Base-by-base conservation (phyloP, 2,113 vertebrate genomes). In the Poecilia latipinna region DNA sequence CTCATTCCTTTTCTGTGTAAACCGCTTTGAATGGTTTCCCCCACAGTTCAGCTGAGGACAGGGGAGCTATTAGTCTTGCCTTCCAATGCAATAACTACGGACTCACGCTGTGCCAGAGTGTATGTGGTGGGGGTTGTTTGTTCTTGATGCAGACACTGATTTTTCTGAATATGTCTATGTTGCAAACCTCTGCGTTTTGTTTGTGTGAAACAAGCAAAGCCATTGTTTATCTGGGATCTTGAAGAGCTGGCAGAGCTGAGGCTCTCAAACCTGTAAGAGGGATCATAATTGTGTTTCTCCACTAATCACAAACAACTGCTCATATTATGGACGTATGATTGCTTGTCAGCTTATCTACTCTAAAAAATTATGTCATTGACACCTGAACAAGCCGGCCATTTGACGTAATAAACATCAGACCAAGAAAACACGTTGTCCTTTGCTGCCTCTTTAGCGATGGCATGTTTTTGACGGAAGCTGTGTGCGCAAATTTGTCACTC, bases 41-140 rank as follows among this genome's bases (percentile, higher is more conserved):
- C 42, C 66, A 48, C 74, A 75, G 91, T 90, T 93, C 91, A 93
- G 65, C 71, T 60, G 85, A 91, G 91, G 90, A 93, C 88, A 91
- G 44, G 37, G 22, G 26, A 79, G 79, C 83, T 77, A 81, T 85
- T 77, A 85, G 76, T 88, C 66, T 10, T 26, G 62, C 74, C 70
- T 86, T 77, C 70, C 77, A 71, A 33, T 31, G 68, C 82, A 82
- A 87, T 87, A 89, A 89, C 71, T 12, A 74, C n/a, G 35, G 78
- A 48, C 74, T 77, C 83, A 71, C 0, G 82, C 88, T 90, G 86
- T 3, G 83, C 42, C 60, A 1, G 66, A 72, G 66, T 62, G 65
- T 75, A 70, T 73, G 69, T 75, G 65, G 71, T 80, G 72, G 51
- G 68, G 74, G 65, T 37, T 79, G 72, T 76, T 84, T 86, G 86